Evolutionary conservation across 2,888 invertebrate genomes (phyloP).

Genomic region (Sisyra nigra): DNA sequence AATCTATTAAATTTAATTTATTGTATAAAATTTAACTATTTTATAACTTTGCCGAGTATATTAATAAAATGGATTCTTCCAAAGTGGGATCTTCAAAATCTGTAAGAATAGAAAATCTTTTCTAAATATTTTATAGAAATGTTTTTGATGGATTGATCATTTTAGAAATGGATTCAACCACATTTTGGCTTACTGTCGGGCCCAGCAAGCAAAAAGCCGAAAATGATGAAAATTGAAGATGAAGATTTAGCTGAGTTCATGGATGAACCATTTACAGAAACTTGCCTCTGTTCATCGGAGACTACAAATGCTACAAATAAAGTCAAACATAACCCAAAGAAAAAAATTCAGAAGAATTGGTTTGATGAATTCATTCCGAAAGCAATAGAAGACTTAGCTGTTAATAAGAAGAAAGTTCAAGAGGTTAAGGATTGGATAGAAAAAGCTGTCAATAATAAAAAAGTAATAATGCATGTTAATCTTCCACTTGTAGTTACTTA

Average conservation of each 20-base stretch:
- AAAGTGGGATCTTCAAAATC: too few species aligned
- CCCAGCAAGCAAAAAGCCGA: conserved; percentile 3
- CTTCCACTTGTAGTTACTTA: too few species aligned
- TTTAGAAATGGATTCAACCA: conserved; percentile 16
- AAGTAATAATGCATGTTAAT: conserved; percentile 1
- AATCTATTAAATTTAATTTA: too few species aligned
- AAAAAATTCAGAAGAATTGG: conserved; percentile 29
- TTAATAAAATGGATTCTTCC: too few species aligned
- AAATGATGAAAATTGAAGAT: neutral
- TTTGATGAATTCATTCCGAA: conserved; percentile 42
- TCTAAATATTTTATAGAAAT: too few species aligned
- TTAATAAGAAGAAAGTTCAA: conserved; percentile 56
- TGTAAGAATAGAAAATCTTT: too few species aligned
- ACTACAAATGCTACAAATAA: conserved; percentile 6
- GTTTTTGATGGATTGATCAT: too few species aligned
- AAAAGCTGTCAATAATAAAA: conserved; percentile 14
- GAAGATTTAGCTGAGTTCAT: neutral
- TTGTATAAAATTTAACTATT: too few species aligned
- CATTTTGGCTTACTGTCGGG: conserved; percentile 10
- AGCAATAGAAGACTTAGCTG: conserved; percentile 44
- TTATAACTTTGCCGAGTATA: too few species aligned
- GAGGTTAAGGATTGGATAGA: conserved; percentile 56
- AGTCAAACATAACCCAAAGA: conserved; percentile 6
- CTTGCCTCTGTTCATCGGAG: conserved; percentile 3
- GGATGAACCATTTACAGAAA: conserved; percentile 5